Evolutionary conservation across 2,888 invertebrate species (phyloP).

Genomic region (Machimus rusticus): DNA sequence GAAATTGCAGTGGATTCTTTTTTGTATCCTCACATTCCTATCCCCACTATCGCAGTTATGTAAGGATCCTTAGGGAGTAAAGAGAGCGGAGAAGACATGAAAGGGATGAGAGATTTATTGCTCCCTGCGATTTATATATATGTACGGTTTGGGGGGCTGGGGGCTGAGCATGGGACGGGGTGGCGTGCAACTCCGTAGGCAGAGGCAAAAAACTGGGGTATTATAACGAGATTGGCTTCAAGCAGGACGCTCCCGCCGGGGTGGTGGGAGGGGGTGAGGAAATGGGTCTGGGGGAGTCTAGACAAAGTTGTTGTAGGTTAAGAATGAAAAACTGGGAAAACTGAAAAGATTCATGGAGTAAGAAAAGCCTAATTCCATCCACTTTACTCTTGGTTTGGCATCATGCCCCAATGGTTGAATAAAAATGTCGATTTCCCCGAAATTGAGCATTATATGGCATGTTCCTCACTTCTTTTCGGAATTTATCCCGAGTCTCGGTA

Average conservation of each 20-base stretch:
- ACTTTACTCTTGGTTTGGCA: conserved; percentile 30
- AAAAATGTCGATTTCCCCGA: conserved; percentile 16
- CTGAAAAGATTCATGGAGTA: conserved; percentile 21
- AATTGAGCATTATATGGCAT: conserved; percentile 20
- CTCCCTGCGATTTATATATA: conserved; percentile 8
- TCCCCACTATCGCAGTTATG: background rate
- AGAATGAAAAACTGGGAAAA: background rate
- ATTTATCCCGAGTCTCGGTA: background rate
- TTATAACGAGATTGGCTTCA: conserved; percentile 29
- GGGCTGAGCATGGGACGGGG: background rate
- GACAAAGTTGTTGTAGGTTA: conserved; percentile 37
- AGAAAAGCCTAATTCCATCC: conserved; percentile 32
- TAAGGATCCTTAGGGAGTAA: background rate
- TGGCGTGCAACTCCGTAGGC: background rate
- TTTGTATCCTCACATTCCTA: conserved; percentile 4
- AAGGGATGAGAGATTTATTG: conserved; percentile 25
- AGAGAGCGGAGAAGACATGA: background rate
- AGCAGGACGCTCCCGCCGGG: background rate
- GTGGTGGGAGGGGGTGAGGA: background rate
- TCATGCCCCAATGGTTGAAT: conserved; percentile 29
- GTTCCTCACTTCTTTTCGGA: background rate
- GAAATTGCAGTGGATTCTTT: conserved; percentile 35
- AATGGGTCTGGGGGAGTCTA: conserved; percentile 14
- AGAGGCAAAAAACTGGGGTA: conserved; percentile 21
- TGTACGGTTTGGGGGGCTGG: background rate